Conservation (phyloP, 2,888 invertebrate genomes). For the Eulithis prunata region DNA sequence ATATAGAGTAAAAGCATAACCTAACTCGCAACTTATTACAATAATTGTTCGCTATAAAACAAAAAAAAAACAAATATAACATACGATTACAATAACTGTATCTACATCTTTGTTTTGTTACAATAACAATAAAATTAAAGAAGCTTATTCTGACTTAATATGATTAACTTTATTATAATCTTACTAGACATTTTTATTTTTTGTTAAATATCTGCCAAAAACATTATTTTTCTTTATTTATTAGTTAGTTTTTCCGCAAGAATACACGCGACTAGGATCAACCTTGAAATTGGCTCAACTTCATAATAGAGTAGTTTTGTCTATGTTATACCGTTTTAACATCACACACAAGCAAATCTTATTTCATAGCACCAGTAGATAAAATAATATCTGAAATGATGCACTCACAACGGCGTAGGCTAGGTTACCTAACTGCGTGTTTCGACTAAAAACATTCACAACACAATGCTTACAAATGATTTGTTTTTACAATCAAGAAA, state of each 20-base stretch:
- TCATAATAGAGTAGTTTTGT: no score
- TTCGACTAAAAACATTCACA: no score
- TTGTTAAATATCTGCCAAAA: background rate
- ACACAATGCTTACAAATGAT: no score
- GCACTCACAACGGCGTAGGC: constrained; percentile 8
- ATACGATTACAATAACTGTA: constrained; percentile 12
- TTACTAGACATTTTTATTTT: background rate
- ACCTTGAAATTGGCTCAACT: no score
- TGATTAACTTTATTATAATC: background rate
- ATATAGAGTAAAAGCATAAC: constrained; percentile 50
- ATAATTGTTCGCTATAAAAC: constrained; percentile 45
- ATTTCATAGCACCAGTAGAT: constrained; percentile 36
- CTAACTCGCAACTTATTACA: constrained; percentile 49
- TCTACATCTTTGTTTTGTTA: constrained; percentile 20
- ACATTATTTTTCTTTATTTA: no score
- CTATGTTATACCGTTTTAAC: no score
- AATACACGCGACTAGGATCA: no score
- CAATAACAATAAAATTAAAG: constrained; percentile 10
- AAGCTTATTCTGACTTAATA: constrained; percentile 3
- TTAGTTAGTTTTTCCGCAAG: no score
- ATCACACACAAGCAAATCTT: background rate
- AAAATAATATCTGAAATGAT: constrained; percentile 2
- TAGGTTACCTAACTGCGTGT: no score
- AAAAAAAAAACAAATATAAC: constrained; percentile 4
- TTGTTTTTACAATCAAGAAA: no score